Percentiles rank a stretch among this genome's conserved stretches.
Evolutionary conservation across 2,888 invertebrate species (phyloP).

Genomic region (Heliconius hortense): DNA sequence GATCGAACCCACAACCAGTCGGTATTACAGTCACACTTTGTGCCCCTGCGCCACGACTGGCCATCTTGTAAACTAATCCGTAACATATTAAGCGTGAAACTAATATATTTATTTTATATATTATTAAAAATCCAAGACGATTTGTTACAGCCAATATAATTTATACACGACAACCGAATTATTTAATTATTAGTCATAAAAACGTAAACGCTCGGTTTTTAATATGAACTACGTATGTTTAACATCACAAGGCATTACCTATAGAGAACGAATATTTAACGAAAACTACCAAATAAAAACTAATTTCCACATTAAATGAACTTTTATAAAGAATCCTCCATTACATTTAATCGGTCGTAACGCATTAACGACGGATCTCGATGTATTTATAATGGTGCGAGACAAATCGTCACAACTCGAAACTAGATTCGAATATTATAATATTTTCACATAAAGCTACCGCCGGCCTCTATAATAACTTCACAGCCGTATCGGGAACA

Average conservation of each 20-base stretch:
- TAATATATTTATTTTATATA: conserved; percentile 17
- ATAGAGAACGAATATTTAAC: conserved; percentile 42
- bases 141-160: conserved; percentile 46
- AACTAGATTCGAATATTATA: conserved; percentile 58
- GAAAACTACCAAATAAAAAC: conserved; percentile 46
- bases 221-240: conserved; percentile 41
- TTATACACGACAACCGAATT: conserved; percentile 40
- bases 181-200: conserved; percentile 46
- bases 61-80: conserved; percentile 20
- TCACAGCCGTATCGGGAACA: conserved; percentile 52
- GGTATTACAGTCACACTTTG: too few relatives aligned
- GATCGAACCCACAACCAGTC: too few relatives aligned
- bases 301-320: conserved; percentile 55
- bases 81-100: conserved; percentile 6
- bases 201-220: conserved; percentile 38
- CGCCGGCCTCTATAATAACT: conserved; percentile 61
- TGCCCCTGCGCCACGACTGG: too few relatives aligned
- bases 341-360: conserved; percentile 64
- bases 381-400: conserved; percentile 74
- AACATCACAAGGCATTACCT: conserved; percentile 33
- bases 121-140: conserved; percentile 29
- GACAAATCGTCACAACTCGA: conserved; percentile 70
- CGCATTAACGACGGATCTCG: conserved; percentile 63
- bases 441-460: conserved; percentile 74
- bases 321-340: conserved; percentile 66